Conservation (phyloP, 53 echinoderm and acorn worm species). For the Patiria pectinifera region DNA sequence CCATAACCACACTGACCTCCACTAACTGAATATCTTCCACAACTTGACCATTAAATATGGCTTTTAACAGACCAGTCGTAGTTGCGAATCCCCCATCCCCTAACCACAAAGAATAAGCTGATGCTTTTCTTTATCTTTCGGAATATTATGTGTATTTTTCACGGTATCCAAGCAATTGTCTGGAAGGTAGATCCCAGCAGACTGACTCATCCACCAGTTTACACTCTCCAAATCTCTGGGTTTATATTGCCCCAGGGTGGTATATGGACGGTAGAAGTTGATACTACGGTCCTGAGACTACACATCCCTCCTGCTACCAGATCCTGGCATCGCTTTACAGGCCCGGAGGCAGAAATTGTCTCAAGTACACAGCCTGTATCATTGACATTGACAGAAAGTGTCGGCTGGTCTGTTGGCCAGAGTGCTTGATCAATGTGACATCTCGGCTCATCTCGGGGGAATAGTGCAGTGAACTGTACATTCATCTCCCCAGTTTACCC, state of each 20-base stretch:
- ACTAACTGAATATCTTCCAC: no score
- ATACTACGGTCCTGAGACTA: neutral
- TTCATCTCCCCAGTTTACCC: conserved; percentile 17
- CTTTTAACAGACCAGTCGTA: no score
- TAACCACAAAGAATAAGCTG: no score
- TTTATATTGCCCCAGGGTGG: neutral
- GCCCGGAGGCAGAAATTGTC: conserved; percentile 14
- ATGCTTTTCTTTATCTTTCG: neutral
- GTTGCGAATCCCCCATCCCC: no score
- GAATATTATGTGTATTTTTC: neutral
- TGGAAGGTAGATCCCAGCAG: neutral
- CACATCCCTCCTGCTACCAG: neutral
- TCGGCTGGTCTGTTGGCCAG: conserved; percentile 17
- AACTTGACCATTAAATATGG: no score
- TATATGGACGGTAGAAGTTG: neutral
- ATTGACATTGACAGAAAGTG: conserved; percentile 63
- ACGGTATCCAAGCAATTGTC: neutral
- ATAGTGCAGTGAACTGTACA: conserved; percentile 47
- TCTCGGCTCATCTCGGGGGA: conserved; percentile 27
- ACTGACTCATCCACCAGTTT: neutral
- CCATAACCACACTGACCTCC: no score
- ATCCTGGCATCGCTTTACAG: neutral
- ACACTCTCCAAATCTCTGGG: neutral
- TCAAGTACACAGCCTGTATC: conserved; percentile 35
- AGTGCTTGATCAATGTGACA: conserved; percentile 43